Base-by-base conservation (phyloP, 2,113 vertebrate genomes). In the Lycocorax pyrrhopterus region DNA sequence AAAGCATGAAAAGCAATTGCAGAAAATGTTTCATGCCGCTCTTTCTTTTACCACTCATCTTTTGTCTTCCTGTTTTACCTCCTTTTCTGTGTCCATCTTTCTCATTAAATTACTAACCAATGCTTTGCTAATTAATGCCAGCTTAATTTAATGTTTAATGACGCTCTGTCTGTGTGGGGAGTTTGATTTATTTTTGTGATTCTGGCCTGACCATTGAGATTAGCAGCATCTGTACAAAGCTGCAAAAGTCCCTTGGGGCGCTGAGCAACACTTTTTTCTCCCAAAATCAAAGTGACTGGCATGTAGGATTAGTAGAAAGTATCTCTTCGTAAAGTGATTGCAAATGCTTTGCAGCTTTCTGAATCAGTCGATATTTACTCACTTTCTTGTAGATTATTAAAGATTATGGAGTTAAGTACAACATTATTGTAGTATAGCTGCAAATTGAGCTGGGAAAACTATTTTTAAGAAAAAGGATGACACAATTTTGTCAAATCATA, bases 1-100 rank as follows among this genome's bases (percentile, higher is more conserved):
- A 90, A 87, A 89, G 73, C 92, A 68, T 89, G 90, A 93, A 96
- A 94, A 92, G 88, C 73, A 86, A 79, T 90, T 92, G 90, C 94
- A 84, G 71, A 87, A 94, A 90, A 94, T 71, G 84, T 95, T 95
- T 93, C 77, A 77, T 95, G 87, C 77, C n/a, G 1, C 52, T 94
- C 74, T 91, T 94, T 76, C 71, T 93, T 95, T 62, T 72, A 47
- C 73, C 79, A 46, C 85, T 95, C 37, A 49, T 52, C 73, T 88
- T 93, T 90, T 37, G 60, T 95, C 85, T 89, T 92, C 83, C 64
- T 72, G 35, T 80, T 95, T 91, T 71, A 67, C 63, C 30, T 96
- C 35, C 55, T 92, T 93, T 93, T 90, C 25, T 84, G 33, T 35
- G 85, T 86, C 68, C 59, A 56, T 90, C 79, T 75, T 90, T 87